Percentiles rank a stretch among this genome's conserved stretches.
These are phyloP conservation scores for Hyposmocoma kahamanoa DNA, from an alignment of 1,140 invertebrate species.

Conservation along the genomic window DNA sequence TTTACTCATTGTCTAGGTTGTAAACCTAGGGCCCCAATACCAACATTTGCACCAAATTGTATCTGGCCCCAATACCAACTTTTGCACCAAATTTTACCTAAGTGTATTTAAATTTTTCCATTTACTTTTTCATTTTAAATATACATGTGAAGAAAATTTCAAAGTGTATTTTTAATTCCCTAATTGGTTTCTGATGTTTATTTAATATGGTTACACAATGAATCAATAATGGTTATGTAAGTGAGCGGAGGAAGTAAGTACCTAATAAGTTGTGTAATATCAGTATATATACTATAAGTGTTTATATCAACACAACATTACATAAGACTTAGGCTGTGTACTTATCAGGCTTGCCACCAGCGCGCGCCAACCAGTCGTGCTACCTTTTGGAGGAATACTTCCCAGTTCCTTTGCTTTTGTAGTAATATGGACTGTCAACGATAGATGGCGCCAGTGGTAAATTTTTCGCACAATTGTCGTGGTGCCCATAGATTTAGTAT, in stretches of 20 bases:
- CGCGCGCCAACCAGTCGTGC: too few species aligned
- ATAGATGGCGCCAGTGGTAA: too few species aligned
- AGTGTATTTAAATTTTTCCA: conserved; percentile 19
- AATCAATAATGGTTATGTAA: conserved; percentile 1
- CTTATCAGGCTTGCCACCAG: too few species aligned
- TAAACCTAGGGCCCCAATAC: conserved; percentile 8
- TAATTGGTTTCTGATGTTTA: too few species aligned
- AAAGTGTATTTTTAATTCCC: too few species aligned
- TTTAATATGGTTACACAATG: conserved; percentile 1
- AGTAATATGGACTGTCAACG: too few species aligned
- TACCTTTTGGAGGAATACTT: too few species aligned
- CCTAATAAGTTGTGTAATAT: conserved; percentile 1
- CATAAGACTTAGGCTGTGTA: not conserved
- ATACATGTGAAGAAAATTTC: conserved; percentile 17
- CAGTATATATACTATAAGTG: too few species aligned
- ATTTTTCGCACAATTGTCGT: too few species aligned
- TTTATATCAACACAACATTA: not conserved
- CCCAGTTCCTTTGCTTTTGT: too few species aligned
- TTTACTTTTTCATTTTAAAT: conserved; percentile 19
- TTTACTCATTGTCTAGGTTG: conserved; percentile 1
- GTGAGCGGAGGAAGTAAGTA: not conserved
- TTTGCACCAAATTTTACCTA: conserved; percentile 21
- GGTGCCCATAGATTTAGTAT: too few species aligned
- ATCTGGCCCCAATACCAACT: conserved; percentile 14
- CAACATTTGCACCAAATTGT: conserved; percentile 23